Percentiles rank a stretch among this genome's conserved stretches.
Evolutionary conservation across 2,888 invertebrate genomes (phyloP).

Genomic region (Chaetogeoica ovagalla): DNA sequence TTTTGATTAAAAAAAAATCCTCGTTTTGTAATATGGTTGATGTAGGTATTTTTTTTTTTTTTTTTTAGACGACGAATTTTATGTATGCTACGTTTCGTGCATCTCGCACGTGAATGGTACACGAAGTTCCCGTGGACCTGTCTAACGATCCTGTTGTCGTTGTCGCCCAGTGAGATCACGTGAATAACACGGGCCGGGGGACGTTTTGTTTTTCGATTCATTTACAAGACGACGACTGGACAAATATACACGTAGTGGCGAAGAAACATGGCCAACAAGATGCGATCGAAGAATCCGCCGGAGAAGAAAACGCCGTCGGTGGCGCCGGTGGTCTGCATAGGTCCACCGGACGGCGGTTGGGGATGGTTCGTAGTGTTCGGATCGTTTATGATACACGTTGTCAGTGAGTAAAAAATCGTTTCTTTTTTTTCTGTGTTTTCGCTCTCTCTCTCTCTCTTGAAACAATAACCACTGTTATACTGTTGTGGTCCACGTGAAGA

Average conservation of each 20-base stretch:
- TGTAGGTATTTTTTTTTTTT: too few species aligned
- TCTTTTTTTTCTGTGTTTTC: not conserved
- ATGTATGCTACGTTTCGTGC: not conserved
- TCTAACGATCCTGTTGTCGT: not conserved
- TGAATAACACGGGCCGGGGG: not conserved
- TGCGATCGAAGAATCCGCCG: constrained; percentile 33
- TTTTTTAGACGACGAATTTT: not conserved
- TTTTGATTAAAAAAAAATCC: too few species aligned
- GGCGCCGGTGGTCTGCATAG: constrained; percentile 60
- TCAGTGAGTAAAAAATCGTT: constrained; percentile 72
- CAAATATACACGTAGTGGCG: not conserved
- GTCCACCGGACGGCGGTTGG: constrained; percentile 91
- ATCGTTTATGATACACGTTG: constrained; percentile 93
- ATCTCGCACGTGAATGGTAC: not conserved
- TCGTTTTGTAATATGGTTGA: too few species aligned
- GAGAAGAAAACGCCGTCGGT: constrained; percentile 59
- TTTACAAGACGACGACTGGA: not conserved
- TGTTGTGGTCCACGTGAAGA: too few species aligned
- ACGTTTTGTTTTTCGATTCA: not conserved
- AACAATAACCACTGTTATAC: too few species aligned
- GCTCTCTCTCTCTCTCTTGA: not conserved
- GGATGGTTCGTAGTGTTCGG: constrained; percentile 93
- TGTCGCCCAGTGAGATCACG: not conserved
- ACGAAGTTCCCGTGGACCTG: constrained; percentile 1
- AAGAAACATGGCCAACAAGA: constrained; percentile 21